These are phyloP conservation scores for Cygnus atratus DNA, from an alignment of 2,113 vertebrate species.

Conservation along the genomic window DNA sequence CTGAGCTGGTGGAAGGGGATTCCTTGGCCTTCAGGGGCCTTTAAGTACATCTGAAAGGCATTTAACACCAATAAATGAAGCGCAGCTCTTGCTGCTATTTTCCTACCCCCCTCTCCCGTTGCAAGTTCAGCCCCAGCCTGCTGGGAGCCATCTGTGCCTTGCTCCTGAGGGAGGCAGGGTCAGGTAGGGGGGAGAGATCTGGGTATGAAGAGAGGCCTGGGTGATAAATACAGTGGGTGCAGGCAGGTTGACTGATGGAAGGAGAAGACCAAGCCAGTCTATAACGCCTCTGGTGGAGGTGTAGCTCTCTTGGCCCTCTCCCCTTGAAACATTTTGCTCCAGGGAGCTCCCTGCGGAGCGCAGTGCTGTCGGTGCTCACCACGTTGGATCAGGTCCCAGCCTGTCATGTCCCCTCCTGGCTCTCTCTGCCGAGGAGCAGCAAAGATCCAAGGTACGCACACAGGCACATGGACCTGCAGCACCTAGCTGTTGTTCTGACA, in stretches of 20 bases:
- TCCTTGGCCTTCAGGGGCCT: background rate
- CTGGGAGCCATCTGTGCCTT: conserved; percentile 39
- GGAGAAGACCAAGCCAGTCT: background rate
- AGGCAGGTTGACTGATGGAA: background rate
- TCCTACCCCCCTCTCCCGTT: background rate
- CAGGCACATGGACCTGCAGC: background rate
- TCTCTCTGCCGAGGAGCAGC: background rate
- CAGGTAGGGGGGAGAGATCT: background rate
- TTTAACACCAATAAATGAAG: conserved; percentile 60
- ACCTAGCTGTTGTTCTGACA: background rate
- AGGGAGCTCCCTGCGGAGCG: background rate
- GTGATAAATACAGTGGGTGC: background rate
- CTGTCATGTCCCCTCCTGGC: background rate
- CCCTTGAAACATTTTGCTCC: background rate
- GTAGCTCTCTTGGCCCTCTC: background rate
- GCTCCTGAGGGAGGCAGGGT: background rate
- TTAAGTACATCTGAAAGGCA: conserved; percentile 57
- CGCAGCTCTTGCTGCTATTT: conserved; percentile 16
- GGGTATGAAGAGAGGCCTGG: background rate
- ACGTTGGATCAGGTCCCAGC: accelerated
- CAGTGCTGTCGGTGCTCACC: background rate
- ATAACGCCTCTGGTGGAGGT: background rate
- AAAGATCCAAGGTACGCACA: background rate
- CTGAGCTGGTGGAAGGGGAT: no score
- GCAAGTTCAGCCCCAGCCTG: background rate